Evolutionary conservation across 2,797 vertebrate species (phyloP).

Genomic region (Gymnoscopelus braueri): DNA sequence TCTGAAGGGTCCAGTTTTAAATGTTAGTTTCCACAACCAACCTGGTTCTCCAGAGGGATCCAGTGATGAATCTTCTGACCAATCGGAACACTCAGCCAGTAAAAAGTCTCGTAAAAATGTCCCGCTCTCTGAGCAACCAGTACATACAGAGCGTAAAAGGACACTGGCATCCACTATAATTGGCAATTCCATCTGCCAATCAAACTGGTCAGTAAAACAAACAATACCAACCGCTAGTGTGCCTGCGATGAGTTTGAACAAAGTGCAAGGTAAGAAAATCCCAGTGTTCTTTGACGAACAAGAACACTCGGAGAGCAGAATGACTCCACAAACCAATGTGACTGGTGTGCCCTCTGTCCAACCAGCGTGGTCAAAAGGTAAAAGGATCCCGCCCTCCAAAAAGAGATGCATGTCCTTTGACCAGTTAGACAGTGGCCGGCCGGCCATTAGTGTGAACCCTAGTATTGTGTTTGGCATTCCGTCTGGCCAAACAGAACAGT

Average conservation of each 20-base stretch:
- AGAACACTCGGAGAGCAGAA: slow-evolving; percentile 30
- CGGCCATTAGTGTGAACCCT: slow-evolving; percentile 25
- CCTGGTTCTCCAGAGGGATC: background rate
- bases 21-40: background rate
- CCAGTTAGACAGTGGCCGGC: background rate
- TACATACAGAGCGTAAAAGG: slow-evolving; percentile 24
- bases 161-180: slow-evolving; percentile 19
- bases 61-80: background rate
- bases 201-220: slow-evolving; percentile 47
- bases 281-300: slow-evolving; percentile 34
- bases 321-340: slow-evolving; percentile 4
- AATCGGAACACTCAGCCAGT: background rate
- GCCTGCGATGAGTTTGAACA: slow-evolving; percentile 65
- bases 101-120: slow-evolving; percentile 28
- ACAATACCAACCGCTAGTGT: slow-evolving; percentile 48
- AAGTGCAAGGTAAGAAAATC: slow-evolving; percentile 51
- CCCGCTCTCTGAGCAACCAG: slow-evolving; percentile 19
- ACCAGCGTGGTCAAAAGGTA: slow-evolving; percentile 31
- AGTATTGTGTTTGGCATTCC: slow-evolving; percentile 9
- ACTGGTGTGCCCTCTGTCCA: slow-evolving; percentile 39
- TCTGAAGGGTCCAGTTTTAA: background rate
- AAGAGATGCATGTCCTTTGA: slow-evolving; percentile 9
- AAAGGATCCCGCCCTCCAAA: background rate
- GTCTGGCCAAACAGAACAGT: slow-evolving; percentile 28
- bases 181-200: slow-evolving; percentile 20